A percentile compares a stretch with the other conserved stretches of the same genome.
phyloP scores from a whole-genome alignment of 1,140 invertebrate species.

The Colletes latitarsis region DNA sequence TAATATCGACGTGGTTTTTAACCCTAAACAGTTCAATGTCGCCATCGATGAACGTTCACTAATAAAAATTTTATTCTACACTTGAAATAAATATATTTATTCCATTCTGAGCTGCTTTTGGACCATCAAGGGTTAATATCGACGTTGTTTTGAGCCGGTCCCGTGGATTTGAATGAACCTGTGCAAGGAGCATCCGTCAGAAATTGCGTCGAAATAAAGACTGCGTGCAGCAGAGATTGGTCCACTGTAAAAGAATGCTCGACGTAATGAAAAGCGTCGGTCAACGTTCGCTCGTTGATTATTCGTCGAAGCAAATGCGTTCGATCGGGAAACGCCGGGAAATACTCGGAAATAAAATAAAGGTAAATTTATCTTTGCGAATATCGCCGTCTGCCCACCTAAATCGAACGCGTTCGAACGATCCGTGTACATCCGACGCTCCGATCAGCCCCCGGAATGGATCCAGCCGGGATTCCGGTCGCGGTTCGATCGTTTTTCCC shows the following conservation, averaged over 20 bases:
- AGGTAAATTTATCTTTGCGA: constrained; percentile 1
- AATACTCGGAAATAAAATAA: not conserved
- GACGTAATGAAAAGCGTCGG: not conserved
- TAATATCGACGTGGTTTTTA: too few relatives aligned
- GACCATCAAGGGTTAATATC: too few relatives aligned
- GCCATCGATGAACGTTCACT: too few relatives aligned
- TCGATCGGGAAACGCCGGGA: not conserved
- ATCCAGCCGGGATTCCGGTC: not conserved
- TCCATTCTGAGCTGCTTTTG: too few relatives aligned
- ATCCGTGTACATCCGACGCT: not conserved
- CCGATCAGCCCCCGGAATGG: constrained; percentile 1
- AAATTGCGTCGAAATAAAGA: not conserved
- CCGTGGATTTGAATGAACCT: too few relatives aligned
- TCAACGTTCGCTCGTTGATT: not conserved
- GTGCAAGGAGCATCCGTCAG: not conserved
- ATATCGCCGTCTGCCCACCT: not conserved
- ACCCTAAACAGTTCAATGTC: too few relatives aligned
- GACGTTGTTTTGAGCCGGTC: too few relatives aligned
- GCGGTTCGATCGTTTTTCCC: constrained; percentile 19
- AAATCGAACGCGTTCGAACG: constrained; percentile 10
- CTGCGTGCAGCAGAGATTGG: not conserved
- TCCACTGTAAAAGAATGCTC: too few relatives aligned
- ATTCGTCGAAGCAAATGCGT: not conserved
- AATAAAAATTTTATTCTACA: too few relatives aligned
- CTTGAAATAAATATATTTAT: too few relatives aligned